These are phyloP conservation scores for Netelia fuscicornis DNA, from an alignment of 2,888 invertebrate species.

Conservation along the genomic window DNA sequence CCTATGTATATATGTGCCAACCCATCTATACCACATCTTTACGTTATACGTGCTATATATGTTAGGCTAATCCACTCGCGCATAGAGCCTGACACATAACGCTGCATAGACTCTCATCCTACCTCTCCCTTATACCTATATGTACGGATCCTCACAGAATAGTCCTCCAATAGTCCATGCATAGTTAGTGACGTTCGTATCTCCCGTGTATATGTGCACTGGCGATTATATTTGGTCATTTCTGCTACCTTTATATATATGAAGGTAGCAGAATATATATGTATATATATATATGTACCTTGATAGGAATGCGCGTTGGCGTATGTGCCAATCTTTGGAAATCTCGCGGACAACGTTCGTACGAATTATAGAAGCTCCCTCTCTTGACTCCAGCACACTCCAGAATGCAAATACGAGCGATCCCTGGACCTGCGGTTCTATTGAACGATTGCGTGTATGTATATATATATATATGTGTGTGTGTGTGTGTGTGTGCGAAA, in stretches of 20 bases:
- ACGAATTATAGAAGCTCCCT: constrained; percentile 29
- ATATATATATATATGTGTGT: constrained; percentile 27
- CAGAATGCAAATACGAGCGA: constrained; percentile 52
- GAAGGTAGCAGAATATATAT: not conserved
- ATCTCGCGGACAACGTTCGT: constrained; percentile 37
- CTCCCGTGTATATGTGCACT: constrained; percentile 9
- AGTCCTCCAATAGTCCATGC: constrained; percentile 43
- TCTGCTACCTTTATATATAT: constrained; percentile 10
- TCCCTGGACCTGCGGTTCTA: constrained; percentile 31
- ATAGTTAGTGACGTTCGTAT: constrained; percentile 50
- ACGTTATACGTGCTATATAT: too few relatives aligned
- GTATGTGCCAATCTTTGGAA: constrained; percentile 49
- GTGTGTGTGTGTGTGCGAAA: not conserved
- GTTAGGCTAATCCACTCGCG: constrained; percentile 26
- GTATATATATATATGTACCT: not conserved
- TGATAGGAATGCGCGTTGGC: not conserved
- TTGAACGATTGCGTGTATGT: constrained; percentile 44
- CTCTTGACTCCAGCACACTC: constrained; percentile 8
- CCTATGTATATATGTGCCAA: not conserved
- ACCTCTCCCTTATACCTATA: not conserved
- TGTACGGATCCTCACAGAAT: constrained; percentile 8
- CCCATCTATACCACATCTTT: too few relatives aligned
- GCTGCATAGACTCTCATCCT: not conserved
- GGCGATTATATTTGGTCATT: constrained; percentile 53
- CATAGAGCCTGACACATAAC: not conserved